Base-by-base conservation (phyloP, 2,113 vertebrate species). In the Scortum barcoo region DNA sequence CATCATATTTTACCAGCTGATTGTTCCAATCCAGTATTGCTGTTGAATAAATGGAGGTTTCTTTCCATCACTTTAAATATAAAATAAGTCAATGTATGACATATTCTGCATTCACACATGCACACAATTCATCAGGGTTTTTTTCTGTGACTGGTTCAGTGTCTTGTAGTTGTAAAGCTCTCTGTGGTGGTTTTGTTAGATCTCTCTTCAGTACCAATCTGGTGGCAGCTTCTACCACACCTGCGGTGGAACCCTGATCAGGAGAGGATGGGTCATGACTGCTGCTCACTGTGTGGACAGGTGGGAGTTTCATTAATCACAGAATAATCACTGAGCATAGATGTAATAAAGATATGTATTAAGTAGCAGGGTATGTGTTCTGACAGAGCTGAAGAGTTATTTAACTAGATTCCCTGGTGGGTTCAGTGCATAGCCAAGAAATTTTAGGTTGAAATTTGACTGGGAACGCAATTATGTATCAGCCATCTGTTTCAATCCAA, bases 171-270 rank as follows among this genome's bases (percentile, higher is more conserved):
- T 17, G 1, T 77, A 61, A 82, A 57, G 17, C 19, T 33, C 9
- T 72, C 5, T 58, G 7, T 48, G 75, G 20, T 38, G 0, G 1
- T 74, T 71, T 57, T 5, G 11, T 76, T 10, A 93, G 93, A 91
- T 94, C 60, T 94, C 93, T 76, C 91, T 94, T 68, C 97, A 98
- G 92, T 97, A 93, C 83, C 62, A 9, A 57, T 95, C 94, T 1
- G 8, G 80, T 0, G 82, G 88, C 54, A 26, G 0, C 72, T 97
- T 89, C 95, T 19, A 93, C 73, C 97, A 97, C 91, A 97, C 94
- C 42, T 97, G 97, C 19, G 96, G 97, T 13, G 97, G 97, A 63
- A 96, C 95, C 81, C 94, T 97, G 90, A 86, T 97, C 90, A 89
- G 0, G 33, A 89, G 20, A 10, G 94, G 95, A 92, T 97, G 97